Base-by-base conservation (phyloP, 2,797 vertebrate genomes). In the Falco rusticolus region DNA sequence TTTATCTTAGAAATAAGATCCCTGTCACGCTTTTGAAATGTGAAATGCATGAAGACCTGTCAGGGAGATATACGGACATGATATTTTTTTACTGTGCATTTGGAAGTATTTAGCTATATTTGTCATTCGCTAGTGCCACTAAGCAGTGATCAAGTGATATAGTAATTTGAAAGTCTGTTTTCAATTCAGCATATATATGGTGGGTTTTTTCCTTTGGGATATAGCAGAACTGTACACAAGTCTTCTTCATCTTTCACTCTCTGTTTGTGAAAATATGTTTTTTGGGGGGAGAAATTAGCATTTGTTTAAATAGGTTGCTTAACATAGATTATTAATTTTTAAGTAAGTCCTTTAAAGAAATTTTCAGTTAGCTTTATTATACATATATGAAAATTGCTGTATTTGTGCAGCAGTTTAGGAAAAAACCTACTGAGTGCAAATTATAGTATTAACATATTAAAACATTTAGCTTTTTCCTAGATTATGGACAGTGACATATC, bases 41-140 rank as follows among this genome's bases (percentile, higher is more conserved):
- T 98, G 98, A 98, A 98, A 98, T 98, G 98, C 98, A 98, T 98
- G 98, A 98, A 98, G 97, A 97, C 97, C 97, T 97, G 97, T 98
- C 98, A 98, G 95, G 96, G 98, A 98, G 97, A 98, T 98, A 97
- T 97, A 98, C 98, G 96, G 98, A 98, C 98, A 98, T 98, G 98
- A 98, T 99, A 98, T 98, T 98, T 98, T 97, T 98, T 98, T 98
- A 97, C 97, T 97, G 98, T 97, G 97, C 97, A 98, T 98, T 98
- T 98, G 98, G 97, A 98, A 98, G 98, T 98, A 98, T 99, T 99
- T 99, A 98, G 98, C 98, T 98, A 97, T 98, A 97, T 98, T 98
- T 98, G 96, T 98, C 98, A 98, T 97, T 97, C 86, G 91, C 94
- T 94, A 92, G 95, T 96, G 94, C 94, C 96, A 96, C 96, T 97